These are phyloP conservation scores for Dynastes maya DNA, from an alignment of 2,888 invertebrate species.

Conservation along the genomic window DNA sequence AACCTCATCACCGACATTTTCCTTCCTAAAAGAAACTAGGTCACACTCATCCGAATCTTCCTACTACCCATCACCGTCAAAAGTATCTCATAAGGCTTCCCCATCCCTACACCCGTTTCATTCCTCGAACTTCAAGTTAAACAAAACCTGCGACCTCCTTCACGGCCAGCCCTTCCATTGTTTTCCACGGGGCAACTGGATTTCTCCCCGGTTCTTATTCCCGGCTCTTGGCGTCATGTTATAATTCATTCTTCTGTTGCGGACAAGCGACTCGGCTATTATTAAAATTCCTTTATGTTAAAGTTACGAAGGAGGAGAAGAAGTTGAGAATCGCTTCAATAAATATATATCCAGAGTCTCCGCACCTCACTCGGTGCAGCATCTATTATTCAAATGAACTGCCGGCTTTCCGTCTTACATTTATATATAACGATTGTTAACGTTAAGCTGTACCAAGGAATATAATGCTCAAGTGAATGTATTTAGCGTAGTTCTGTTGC, in stretches of 20 bases:
- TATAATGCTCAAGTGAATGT: too few relatives aligned
- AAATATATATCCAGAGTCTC: not conserved
- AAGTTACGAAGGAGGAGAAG: not conserved
- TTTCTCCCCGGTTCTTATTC: not conserved
- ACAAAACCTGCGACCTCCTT: too few relatives aligned
- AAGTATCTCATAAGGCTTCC: not conserved
- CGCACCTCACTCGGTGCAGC: not conserved
- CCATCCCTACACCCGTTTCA: not conserved
- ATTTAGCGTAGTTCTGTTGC: too few relatives aligned
- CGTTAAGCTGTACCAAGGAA: too few relatives aligned
- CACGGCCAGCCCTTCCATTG: not conserved
- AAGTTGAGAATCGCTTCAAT: not conserved
- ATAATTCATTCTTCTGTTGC: conserved; percentile 4
- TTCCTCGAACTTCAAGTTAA: too few relatives aligned
- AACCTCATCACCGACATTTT: not conserved
- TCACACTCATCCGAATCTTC: not conserved
- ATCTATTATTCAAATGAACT: conserved; percentile 12
- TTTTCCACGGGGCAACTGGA: not conserved
- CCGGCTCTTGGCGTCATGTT: not conserved
- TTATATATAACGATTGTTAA: not conserved
- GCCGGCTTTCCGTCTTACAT: not conserved
- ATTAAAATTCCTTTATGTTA: conserved; percentile 12
- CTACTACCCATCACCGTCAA: not conserved
- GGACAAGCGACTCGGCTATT: not conserved
- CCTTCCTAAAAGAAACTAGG: not conserved